Evolutionary conservation across 2,797 vertebrate genomes (phyloP).

Genomic region (Rhinichthys osculus): DNA sequence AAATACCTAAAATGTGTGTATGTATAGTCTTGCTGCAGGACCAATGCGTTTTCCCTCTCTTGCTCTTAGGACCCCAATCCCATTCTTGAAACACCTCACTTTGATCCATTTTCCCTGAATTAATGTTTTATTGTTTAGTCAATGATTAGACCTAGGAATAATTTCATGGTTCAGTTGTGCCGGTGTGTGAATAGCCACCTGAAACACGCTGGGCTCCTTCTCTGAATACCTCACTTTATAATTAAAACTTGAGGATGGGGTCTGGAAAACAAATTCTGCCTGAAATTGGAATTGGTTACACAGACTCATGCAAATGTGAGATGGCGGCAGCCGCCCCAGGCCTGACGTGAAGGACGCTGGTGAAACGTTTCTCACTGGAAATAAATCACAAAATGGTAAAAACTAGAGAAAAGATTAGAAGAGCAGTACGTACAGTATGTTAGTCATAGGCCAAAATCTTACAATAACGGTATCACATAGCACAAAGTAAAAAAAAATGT

Average conservation of each 20-base stretch:
- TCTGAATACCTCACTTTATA: constrained; percentile 58
- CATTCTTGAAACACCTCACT: constrained; percentile 53
- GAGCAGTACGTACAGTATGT: background rate
- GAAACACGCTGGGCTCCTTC: constrained; percentile 46
- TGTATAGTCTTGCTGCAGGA: constrained; percentile 17
- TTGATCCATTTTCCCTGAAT: constrained; percentile 63
- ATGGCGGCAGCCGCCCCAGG: background rate
- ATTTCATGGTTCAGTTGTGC: constrained; percentile 62
- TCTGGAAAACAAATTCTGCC: constrained; percentile 63
- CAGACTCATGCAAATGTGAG: constrained; percentile 57
- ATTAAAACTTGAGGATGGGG: constrained; percentile 62
- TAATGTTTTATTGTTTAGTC: constrained; percentile 69
- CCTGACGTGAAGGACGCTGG: constrained; percentile 34
- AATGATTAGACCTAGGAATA: constrained; percentile 65
- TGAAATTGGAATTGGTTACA: constrained; percentile 66
- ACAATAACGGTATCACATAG: background rate
- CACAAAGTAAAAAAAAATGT: fast-evolving
- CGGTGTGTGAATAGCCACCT: constrained; percentile 56
- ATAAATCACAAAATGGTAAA: constrained; percentile 24
- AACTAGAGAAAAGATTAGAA: constrained; percentile 3
- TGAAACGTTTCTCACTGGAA: constrained; percentile 12
- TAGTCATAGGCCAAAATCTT: background rate
- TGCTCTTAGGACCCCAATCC: constrained; percentile 48
- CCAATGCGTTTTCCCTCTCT: constrained; percentile 11
- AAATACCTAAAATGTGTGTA: background rate